Percentiles rank a stretch among this genome's conserved stretches.
These are phyloP conservation scores for Syrista parreyssii DNA, from an alignment of 2,888 invertebrate species.

Conservation along the genomic window DNA sequence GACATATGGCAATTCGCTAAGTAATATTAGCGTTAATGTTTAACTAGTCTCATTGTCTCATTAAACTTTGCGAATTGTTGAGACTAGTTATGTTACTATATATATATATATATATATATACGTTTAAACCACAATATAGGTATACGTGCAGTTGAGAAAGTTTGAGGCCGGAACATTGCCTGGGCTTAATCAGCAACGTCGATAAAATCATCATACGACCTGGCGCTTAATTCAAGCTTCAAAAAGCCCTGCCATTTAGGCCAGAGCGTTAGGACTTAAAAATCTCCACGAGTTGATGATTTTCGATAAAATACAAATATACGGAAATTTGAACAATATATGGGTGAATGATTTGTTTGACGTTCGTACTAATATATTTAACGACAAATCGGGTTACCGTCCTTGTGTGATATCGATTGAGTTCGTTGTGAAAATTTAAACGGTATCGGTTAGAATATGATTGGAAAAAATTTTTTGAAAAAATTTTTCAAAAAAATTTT, in stretches of 20 bases:
- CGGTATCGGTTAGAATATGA: too few species aligned
- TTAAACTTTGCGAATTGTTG: background rate
- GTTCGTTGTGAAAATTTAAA: too few species aligned
- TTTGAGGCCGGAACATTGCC: background rate
- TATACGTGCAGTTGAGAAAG: background rate
- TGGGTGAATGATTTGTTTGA: background rate
- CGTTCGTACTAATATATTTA: background rate
- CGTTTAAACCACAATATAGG: background rate
- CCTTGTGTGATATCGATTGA: too few species aligned
- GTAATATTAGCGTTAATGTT: background rate
- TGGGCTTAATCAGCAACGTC: background rate
- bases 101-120: too few species aligned
- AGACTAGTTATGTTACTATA: too few species aligned
- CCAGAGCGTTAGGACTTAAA: background rate
- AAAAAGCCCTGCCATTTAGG: background rate
- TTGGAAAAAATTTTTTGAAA: too few species aligned
- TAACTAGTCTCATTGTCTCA: background rate
- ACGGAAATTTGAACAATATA: background rate
- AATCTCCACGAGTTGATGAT: background rate
- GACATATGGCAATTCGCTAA: background rate
- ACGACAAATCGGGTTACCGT: background rate
- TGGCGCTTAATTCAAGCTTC: background rate
- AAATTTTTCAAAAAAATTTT: too few species aligned
- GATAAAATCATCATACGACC: background rate
- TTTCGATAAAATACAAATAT: background rate